Conservation (phyloP, 2,888 invertebrate species). For the Dolichopus griseipennis region DNA sequence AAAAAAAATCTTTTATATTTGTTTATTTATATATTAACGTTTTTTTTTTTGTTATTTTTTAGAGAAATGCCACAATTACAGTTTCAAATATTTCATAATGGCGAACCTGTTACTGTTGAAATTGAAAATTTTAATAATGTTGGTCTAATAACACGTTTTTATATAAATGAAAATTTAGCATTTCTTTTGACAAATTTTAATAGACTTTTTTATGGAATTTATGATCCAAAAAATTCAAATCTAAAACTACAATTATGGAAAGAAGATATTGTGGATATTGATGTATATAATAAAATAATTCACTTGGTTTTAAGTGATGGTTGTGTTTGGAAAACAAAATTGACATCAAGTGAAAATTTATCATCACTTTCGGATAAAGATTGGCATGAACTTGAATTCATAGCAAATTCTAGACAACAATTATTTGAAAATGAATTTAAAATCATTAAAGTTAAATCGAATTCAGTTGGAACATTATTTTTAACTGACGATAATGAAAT, state of each 20-base stretch:
- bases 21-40: no score
- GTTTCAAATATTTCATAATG: neutral
- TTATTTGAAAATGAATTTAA: neutral
- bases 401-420: conserved; percentile 9
- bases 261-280: conserved; percentile 20
- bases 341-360: neutral
- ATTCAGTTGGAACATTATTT: conserved; percentile 37
- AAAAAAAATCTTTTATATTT: no score
- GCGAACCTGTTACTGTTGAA: neutral
- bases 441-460: conserved; percentile 31
- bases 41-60: no score
- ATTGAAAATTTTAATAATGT: neutral
- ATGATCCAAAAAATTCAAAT: neutral
- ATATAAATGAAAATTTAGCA: neutral
- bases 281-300: conserved; percentile 19
- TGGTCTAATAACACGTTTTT: neutral
- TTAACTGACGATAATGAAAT: conserved; percentile 32
- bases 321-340: conserved; percentile 17
- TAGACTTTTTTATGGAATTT: neutral
- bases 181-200: neutral
- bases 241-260: conserved; percentile 1
- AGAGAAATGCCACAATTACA: neutral
- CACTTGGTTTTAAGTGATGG: conserved; percentile 23
- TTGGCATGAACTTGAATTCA: neutral
- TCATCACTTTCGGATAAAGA: neutral